Evolutionary conservation across 2,113 vertebrate genomes (phyloP).

Genomic region (Xiphophorus hellerii): DNA sequence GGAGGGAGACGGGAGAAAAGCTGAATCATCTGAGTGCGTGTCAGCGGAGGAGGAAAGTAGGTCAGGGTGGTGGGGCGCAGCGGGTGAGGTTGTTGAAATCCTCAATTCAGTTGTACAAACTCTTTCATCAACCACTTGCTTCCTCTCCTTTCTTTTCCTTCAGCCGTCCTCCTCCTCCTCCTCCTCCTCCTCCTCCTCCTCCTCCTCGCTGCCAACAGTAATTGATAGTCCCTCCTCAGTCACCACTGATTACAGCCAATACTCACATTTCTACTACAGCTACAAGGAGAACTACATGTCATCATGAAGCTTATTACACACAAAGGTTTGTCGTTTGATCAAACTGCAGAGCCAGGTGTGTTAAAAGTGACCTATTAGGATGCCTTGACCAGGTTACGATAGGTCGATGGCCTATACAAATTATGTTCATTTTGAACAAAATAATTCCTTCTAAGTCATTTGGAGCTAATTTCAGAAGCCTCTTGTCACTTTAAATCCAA

Average conservation of each 20-base stretch:
- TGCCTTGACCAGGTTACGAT: too few species aligned
- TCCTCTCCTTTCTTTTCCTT: constrained; percentile 50
- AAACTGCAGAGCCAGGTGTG: constrained; percentile 20
- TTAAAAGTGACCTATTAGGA: too few species aligned
- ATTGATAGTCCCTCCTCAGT: constrained; percentile 43
- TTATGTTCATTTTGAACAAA: too few species aligned
- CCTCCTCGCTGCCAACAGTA: constrained; percentile 35
- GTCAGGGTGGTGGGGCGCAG: constrained; percentile 42
- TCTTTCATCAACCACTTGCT: constrained; percentile 61
- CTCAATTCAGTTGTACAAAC: constrained; percentile 52
- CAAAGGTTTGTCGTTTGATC: constrained; percentile 25
- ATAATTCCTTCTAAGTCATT: too few species aligned
- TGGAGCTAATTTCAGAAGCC: too few species aligned
- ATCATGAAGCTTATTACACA: constrained; percentile 18
- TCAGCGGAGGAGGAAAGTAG: constrained; percentile 54
- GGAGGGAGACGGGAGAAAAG: constrained; percentile 36
- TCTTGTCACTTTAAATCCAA: too few species aligned
- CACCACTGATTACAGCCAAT: constrained; percentile 33
- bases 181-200: neutral
- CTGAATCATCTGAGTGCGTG: constrained; percentile 63
- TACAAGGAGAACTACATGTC: constrained; percentile 4
- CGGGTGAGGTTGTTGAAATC: constrained; percentile 43
- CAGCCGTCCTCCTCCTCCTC: constrained; percentile 19
- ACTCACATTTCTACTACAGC: constrained; percentile 2
- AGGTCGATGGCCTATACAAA: too few species aligned